Percentiles rank a stretch among this genome's conserved stretches.
These are phyloP conservation scores for Columba livia DNA, from an alignment of 2,113 vertebrate species.

Conservation along the genomic window DNA sequence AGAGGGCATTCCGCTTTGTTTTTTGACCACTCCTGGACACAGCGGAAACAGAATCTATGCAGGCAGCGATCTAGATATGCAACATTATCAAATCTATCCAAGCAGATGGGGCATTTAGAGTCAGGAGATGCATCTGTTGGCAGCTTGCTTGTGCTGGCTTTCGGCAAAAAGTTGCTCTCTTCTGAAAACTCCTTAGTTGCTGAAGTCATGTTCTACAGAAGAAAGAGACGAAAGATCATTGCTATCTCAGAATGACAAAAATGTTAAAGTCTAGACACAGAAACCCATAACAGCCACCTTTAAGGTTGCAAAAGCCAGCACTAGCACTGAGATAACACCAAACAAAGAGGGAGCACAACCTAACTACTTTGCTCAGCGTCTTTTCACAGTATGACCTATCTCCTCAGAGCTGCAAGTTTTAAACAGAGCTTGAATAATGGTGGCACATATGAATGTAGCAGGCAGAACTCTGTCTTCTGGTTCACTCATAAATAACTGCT, in stretches of 20 bases:
- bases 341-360: background rate
- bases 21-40: conserved; percentile 96
- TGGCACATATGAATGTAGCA: background rate
- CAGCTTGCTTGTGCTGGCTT: conserved; percentile 75
- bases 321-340: accelerated
- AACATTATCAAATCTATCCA: conserved; percentile 93
- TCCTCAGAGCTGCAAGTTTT: background rate
- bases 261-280: background rate
- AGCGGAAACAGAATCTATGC: conserved; percentile 95
- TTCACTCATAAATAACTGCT: background rate
- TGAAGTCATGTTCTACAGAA: conserved; percentile 82
- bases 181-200: conserved; percentile 79
- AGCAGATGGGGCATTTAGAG: conserved; percentile 96
- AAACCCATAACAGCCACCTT: accelerated
- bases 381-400: background rate
- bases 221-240: conserved; percentile 25
- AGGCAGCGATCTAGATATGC: conserved; percentile 89
- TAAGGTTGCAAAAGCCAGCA: background rate
- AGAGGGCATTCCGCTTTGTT: conserved; percentile 97
- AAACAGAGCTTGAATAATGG: background rate
- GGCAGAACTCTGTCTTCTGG: background rate
- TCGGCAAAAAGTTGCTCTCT: conserved; percentile 70
- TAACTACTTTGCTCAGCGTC: background rate
- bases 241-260: background rate
- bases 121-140: conserved; percentile 88